Base-by-base conservation (phyloP, 2,888 invertebrate species). In the Drosophila affinis region DNA sequence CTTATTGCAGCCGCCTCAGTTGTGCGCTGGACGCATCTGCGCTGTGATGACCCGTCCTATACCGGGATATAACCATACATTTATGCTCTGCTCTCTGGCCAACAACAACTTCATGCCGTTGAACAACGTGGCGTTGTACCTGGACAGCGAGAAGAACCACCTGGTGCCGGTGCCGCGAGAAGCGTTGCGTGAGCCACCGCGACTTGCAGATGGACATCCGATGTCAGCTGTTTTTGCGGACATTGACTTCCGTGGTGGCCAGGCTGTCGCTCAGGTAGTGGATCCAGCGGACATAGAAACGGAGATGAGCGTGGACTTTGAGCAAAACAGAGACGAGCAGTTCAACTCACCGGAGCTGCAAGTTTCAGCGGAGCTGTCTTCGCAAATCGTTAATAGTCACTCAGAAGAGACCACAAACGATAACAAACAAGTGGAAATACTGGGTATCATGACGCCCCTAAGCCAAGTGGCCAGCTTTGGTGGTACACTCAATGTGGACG, bases 11-110 rank as follows among this genome's bases (percentile, higher is more conserved):
- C 62, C 71, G 45, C 72, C 64, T 5, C 72, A 72, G 21, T 17
- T 72, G 51, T 64, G 59, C 51, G 59, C 73, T 39, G 72, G 72
- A 6, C 72, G 78, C 62, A 86, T 78, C 12, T 83, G 87, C 14
- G 84, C 84, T 0, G 93, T 96, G 51, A 95, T 96, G 24, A 95
- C 95, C 21, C 95, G 95, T 80, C 94, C 95, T 78, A 96, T 96
- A 6, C 95, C 95, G 29, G 94, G 94, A 0, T 95, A 95, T 69
- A 94, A 95, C 0, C 96, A 96, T 89, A 95, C 95, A 90, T 93
- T 96, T 39, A 95, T 96, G 72, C 93, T 94, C 1, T 90, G 91
- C 60, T 94, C 94, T 62, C 95, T 96, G 49, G 94, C 94, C 52
- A 88, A 87, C 53, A 93, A 95, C 68, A 95, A 95, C 17, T 93